Conservation (phyloP, 2,888 invertebrate species). For the Amaurobius ferox region DNA sequence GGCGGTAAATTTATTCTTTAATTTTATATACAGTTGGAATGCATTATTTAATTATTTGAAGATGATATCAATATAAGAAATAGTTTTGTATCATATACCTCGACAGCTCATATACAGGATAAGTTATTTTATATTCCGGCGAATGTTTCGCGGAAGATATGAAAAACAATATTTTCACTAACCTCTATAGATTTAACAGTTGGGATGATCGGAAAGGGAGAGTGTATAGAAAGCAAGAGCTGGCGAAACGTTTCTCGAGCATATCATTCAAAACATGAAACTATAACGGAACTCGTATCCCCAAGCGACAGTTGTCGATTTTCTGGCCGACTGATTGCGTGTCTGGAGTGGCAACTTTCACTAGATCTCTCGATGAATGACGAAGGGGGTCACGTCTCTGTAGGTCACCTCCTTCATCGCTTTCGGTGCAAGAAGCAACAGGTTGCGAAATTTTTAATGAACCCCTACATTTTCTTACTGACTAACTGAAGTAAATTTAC, state of each 20-base stretch:
- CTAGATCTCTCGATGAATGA: neutral
- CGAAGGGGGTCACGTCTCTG: constrained; percentile 3
- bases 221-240: neutral
- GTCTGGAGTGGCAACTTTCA: constrained; percentile 12
- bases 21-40: no score
- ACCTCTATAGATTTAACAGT: neutral
- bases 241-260: neutral
- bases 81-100: no score
- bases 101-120: no score
- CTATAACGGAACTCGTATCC: neutral
- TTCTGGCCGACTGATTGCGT: constrained; percentile 9
- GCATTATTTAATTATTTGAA: no score
- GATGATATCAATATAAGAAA: no score
- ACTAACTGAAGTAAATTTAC: no score
- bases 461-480: no score
- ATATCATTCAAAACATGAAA: neutral
- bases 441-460: constrained; percentile 7
- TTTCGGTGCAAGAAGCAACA: constrained; percentile 1
- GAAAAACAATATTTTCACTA: no score
- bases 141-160: no score
- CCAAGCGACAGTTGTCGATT: constrained; percentile 12
- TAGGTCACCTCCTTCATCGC: constrained; percentile 7
- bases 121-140: no score
- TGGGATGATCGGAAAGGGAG: neutral
- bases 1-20: no score